These are phyloP conservation scores for Leptinotarsa lineolata DNA, from an alignment of 1,140 invertebrate genomes.

Conservation along the genomic window DNA sequence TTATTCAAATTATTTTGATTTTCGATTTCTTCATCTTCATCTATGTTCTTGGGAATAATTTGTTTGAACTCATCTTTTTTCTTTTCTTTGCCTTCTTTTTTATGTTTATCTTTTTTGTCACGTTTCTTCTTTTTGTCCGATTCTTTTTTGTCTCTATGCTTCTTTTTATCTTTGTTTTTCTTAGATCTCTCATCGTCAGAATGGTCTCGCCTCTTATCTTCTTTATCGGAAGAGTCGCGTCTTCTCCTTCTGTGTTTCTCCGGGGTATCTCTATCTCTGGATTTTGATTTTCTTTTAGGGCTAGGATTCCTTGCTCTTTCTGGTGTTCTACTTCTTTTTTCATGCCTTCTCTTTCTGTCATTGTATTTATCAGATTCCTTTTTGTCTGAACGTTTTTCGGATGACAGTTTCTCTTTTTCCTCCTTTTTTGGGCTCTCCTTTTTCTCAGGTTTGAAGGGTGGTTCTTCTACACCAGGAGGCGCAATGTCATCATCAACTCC, in stretches of 20 bases:
- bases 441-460: constrained; percentile 32
- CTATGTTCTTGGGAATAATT: constrained; percentile 56
- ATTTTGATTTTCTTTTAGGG: constrained; percentile 41
- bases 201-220: constrained; percentile 53
- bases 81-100: constrained; percentile 60
- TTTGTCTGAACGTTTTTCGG: constrained; percentile 32
- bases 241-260: constrained; percentile 44
- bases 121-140: constrained; percentile 61
- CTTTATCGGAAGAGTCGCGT: constrained; percentile 47
- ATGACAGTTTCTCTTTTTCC: constrained; percentile 23
- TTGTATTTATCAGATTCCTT: constrained; percentile 35
- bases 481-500: constrained; percentile 52
- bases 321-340: constrained; percentile 36
- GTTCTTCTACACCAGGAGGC: constrained; percentile 50
- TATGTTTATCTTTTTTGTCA: constrained; percentile 56
- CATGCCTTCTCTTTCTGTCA: constrained; percentile 28
- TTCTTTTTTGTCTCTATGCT: constrained; percentile 62
- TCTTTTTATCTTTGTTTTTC: constrained; percentile 62
- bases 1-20: constrained; percentile 57
- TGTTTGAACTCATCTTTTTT: constrained; percentile 59
- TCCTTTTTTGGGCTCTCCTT: constrained; percentile 28
- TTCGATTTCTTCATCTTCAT: constrained; percentile 54
- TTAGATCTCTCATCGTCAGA: constrained; percentile 57
- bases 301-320: constrained; percentile 40
- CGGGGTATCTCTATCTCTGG: constrained; percentile 52